These are phyloP conservation scores for Herpailurus yagouaroundi DNA, from an alignment of 2,113 vertebrate species.

Conservation along the genomic window DNA sequence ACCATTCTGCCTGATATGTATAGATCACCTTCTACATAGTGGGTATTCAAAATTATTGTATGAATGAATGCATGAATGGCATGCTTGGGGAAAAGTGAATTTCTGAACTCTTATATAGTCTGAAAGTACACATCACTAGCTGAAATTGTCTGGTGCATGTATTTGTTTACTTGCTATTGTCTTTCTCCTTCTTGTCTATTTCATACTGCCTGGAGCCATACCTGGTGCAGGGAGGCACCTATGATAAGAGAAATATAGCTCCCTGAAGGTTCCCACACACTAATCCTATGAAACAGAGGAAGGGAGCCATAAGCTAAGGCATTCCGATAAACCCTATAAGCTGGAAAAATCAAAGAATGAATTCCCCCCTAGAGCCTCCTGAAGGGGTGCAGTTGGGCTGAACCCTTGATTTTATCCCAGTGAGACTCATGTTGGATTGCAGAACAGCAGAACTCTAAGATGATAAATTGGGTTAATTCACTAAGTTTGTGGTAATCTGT, in stretches of 20 bases:
- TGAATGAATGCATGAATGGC: background rate
- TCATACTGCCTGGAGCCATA: background rate
- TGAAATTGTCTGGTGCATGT: background rate
- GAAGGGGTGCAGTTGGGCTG: background rate
- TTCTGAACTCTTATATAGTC: background rate
- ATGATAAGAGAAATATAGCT: background rate
- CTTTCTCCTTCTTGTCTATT: background rate
- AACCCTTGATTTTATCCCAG: background rate
- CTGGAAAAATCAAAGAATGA: background rate
- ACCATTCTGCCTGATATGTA: background rate
- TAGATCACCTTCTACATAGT: background rate
- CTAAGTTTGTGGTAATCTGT: background rate
- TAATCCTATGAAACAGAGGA: background rate
- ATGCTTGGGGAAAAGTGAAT: background rate
- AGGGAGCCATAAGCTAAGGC: background rate
- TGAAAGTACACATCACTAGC: background rate
- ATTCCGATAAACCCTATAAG: background rate
- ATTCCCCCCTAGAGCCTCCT: background rate
- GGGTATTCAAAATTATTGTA: background rate
- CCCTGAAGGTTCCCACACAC: background rate
- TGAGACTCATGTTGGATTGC: background rate
- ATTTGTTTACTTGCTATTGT: background rate
- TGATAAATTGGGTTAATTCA: background rate
- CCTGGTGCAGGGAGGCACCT: background rate
- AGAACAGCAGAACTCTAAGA: background rate